phyloP scores from a whole-genome alignment of 2,888 invertebrate species.

The Cecidostiba fungosa region DNA sequence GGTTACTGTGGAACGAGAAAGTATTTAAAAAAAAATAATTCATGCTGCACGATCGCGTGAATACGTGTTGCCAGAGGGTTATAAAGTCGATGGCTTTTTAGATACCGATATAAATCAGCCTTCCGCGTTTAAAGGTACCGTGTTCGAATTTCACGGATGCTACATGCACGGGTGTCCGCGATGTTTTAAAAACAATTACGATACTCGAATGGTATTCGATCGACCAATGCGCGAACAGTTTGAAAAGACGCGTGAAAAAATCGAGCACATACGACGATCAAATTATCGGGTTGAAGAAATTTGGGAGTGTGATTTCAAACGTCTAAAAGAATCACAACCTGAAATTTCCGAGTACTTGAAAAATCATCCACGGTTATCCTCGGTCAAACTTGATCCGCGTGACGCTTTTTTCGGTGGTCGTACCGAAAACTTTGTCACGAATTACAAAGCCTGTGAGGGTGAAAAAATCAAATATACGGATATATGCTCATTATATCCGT shows the following conservation, averaged over 20 bases:
- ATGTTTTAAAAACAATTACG: conserved; percentile 28
- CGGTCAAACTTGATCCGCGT: conserved; percentile 16
- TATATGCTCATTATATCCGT: conserved; percentile 63
- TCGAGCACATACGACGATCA: background rate
- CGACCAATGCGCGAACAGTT: conserved; percentile 16
- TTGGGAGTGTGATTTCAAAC: conserved; percentile 45
- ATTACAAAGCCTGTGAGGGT: background rate
- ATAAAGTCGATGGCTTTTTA: conserved; percentile 54
- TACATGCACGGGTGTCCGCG: conserved; percentile 46
- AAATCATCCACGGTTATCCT: background rate
- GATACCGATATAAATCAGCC: background rate
- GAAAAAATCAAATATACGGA: conserved; percentile 55
- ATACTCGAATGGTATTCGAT: background rate
- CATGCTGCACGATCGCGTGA: conserved; percentile 45
- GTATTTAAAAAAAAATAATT: background rate
- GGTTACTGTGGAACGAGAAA: conserved; percentile 3
- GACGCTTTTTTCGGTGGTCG: conserved; percentile 47
- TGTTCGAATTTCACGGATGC: conserved; percentile 60
- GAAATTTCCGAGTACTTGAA: background rate
- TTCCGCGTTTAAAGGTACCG: background rate
- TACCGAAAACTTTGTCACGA: conserved; percentile 13
- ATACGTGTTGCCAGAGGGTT: conserved; percentile 16
- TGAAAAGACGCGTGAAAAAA: conserved; percentile 20
- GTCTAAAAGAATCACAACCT: background rate
- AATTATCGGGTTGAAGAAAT: conserved; percentile 28